Conservation (phyloP, 2,797 vertebrate species). For the Fratercula arctica region DNA sequence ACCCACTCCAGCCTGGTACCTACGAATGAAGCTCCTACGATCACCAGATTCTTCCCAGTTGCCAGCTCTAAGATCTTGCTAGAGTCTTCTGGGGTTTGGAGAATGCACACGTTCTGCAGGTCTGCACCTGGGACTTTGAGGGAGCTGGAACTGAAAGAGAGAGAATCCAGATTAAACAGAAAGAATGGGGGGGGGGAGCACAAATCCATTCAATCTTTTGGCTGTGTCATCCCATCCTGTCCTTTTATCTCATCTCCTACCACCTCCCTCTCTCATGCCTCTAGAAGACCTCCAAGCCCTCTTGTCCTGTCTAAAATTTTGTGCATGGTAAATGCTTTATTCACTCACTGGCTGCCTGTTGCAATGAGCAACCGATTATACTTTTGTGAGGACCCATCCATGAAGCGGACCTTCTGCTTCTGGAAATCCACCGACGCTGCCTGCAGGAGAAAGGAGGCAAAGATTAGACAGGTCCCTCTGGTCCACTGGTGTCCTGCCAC, state of each 20-base stretch:
- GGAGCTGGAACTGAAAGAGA: conserved; percentile 72
- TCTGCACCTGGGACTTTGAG: conserved; percentile 81
- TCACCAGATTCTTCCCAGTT: conserved; percentile 72
- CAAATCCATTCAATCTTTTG: not conserved
- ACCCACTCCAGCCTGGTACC: conserved; percentile 68
- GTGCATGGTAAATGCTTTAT: no score
- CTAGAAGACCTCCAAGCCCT: not conserved
- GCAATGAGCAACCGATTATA: conserved; percentile 88
- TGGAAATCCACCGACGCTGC: conserved; percentile 77
- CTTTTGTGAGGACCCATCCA: conserved; percentile 75
- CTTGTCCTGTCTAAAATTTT: not conserved
- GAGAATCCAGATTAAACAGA: not conserved
- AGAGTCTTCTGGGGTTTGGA: conserved; percentile 83
- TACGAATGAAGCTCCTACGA: conserved; percentile 88
- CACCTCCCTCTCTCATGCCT: not conserved
- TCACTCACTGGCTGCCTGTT: conserved; percentile 83
- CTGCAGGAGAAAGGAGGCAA: conserved; percentile 62
- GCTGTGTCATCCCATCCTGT: not conserved
- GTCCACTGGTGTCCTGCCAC: not conserved
- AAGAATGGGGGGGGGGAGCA: not conserved
- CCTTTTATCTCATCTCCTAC: not conserved
- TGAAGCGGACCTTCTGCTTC: conserved; percentile 75
- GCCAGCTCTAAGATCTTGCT: conserved; percentile 77
- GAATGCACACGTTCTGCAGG: conserved; percentile 78
- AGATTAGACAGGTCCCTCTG: not conserved